Evolutionary conservation across 2,888 invertebrate genomes (phyloP).

Genomic region (Tenthredo scrophulariae): DNA sequence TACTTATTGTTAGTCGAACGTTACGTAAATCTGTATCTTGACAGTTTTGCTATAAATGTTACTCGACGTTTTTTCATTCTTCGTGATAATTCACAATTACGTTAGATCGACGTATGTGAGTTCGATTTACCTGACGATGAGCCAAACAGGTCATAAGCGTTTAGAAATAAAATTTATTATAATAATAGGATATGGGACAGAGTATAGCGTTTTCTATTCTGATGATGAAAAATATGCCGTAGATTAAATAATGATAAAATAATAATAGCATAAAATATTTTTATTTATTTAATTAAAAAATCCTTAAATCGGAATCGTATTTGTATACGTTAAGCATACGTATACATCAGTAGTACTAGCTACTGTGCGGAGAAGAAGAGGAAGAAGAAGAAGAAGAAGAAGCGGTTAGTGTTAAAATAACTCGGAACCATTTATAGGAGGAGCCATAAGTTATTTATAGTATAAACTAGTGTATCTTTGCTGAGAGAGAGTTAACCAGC

Average conservation of each 20-base stretch:
- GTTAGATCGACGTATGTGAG: neutral
- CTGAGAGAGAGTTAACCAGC: slow-evolving; percentile 27
- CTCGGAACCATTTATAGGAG: slow-evolving; percentile 53
- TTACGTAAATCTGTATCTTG: neutral
- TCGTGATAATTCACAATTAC: neutral
- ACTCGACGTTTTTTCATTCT: neutral
- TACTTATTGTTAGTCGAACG: neutral
- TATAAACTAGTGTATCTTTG: slow-evolving; percentile 51
- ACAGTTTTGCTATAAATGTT: neutral
- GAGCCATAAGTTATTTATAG: slow-evolving; percentile 53
- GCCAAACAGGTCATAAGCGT: neutral
- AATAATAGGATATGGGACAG: neutral
- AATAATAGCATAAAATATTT: neutral
- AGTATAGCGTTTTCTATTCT: neutral
- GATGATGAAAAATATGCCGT: neutral
- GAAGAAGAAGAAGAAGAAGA: slow-evolving; percentile 6
- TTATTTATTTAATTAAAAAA: neutral
- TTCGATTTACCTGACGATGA: neutral
- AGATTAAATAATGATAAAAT: neutral
- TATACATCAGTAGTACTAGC: neutral
- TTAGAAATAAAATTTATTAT: neutral
- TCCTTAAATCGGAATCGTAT: neutral
- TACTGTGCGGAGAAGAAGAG: neutral
- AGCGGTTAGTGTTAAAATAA: slow-evolving; percentile 45
- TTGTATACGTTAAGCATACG: neutral